Evolutionary conservation across 2,113 vertebrate genomes (phyloP).

Genomic region (Limnothrissa miodon): DNA sequence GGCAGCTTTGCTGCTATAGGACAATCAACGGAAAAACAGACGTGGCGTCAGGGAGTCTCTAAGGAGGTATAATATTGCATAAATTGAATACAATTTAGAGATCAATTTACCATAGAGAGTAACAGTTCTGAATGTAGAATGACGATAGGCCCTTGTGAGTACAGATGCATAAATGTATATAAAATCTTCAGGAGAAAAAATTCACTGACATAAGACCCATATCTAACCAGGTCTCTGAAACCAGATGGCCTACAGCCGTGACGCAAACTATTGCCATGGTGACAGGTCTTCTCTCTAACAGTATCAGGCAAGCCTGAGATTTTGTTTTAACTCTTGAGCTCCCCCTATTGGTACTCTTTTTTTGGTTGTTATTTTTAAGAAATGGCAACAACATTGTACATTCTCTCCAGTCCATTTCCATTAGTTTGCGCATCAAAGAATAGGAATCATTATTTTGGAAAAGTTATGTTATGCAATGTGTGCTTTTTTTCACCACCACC

Average conservation of each 20-base stretch:
- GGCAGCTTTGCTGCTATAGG: background rate
- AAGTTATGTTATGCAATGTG: too few species aligned
- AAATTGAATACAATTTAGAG: background rate
- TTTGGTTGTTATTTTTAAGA: too few species aligned
- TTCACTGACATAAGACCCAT: background rate
- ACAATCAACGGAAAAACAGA: accelerated
- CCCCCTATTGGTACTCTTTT: too few species aligned
- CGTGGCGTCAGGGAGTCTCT: accelerated
- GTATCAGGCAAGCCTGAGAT: too few species aligned
- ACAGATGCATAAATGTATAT: background rate
- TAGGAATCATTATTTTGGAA: too few species aligned
- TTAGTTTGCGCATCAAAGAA: too few species aligned
- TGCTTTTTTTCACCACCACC: too few species aligned
- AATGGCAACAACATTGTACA: too few species aligned
- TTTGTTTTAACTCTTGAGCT: too few species aligned
- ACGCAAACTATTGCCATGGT: background rate
- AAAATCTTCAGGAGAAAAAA: background rate
- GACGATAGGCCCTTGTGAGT: background rate
- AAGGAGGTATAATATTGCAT: background rate
- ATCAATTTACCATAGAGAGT: too few species aligned
- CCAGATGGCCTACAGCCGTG: background rate
- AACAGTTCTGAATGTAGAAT: background rate
- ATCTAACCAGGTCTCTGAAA: background rate
- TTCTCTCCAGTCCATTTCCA: too few species aligned
- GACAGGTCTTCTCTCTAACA: background rate